phyloP scores from a whole-genome alignment of 2,797 vertebrate genomes.

The Enteromius radiatus region DNA sequence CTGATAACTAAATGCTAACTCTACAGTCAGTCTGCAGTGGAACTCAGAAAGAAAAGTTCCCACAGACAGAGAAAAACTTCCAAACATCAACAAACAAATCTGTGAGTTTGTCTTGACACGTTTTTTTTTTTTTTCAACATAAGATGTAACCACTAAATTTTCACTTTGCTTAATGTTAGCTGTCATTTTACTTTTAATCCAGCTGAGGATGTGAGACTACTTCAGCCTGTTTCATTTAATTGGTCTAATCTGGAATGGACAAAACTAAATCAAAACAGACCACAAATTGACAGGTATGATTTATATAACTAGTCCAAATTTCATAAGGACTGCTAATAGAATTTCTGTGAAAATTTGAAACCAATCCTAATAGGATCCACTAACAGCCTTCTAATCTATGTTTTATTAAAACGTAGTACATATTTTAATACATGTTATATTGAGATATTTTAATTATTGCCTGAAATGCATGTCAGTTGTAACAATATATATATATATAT shows the following conservation, averaged over 20 bases:
- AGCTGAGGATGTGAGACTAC: slow-evolving; percentile 35
- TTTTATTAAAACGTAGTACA: neutral
- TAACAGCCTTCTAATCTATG: no score
- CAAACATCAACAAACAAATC: slow-evolving; percentile 23
- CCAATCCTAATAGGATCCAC: neutral
- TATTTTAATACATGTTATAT: no score
- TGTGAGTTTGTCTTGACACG: slow-evolving; percentile 28
- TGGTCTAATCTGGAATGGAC: slow-evolving; percentile 48
- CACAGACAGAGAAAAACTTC: slow-evolving; percentile 16
- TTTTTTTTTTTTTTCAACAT: neutral
- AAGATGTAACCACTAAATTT: neutral
- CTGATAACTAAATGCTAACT: neutral
- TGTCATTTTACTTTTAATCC: neutral
- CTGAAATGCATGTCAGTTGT: no score
- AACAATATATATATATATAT: no score
- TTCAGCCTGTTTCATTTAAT: slow-evolving; percentile 42
- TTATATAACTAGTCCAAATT: neutral
- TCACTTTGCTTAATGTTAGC: neutral
- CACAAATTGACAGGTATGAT: slow-evolving; percentile 37
- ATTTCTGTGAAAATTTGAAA: neutral
- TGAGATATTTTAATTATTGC: no score
- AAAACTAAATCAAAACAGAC: slow-evolving; percentile 26
- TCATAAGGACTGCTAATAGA: neutral
- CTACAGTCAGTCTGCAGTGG: slow-evolving; percentile 14
- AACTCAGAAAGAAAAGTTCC: slow-evolving; percentile 22